Evolutionary conservation across 2,113 vertebrate species (phyloP).

Genomic region (Montifringilla adamsi): DNA sequence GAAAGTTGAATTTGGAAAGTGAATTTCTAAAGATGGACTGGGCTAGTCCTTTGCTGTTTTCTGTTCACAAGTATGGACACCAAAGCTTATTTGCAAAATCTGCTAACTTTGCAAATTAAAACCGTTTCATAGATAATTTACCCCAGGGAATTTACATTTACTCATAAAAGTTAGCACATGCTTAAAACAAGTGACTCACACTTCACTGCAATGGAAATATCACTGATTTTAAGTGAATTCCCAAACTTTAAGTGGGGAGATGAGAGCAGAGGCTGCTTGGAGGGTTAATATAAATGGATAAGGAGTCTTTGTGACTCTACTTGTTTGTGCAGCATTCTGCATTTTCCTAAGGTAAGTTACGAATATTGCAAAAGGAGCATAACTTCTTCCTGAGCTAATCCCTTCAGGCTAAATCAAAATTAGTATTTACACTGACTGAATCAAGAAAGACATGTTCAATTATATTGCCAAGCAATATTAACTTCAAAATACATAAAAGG

Average conservation of each 20-base stretch:
- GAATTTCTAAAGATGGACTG: not conserved
- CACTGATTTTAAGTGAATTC: constrained; percentile 10
- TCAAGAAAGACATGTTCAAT: constrained; percentile 52
- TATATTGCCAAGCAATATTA: constrained; percentile 52
- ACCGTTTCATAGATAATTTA: not conserved
- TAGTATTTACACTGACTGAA: constrained; percentile 34
- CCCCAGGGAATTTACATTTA: not conserved
- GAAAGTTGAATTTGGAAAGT: not conserved
- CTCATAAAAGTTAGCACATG: not conserved
- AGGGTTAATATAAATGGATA: constrained; percentile 32
- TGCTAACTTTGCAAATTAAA: not conserved
- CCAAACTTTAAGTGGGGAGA: not conserved
- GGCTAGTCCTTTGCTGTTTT: not conserved
- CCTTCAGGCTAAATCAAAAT: constrained; percentile 48
- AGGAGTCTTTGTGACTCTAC: constrained; percentile 28
- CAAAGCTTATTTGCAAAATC: not conserved
- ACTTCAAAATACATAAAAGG: constrained; percentile 43
- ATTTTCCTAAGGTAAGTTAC: constrained; percentile 28
- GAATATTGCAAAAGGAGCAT: constrained; percentile 1
- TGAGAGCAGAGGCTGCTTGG: not conserved
- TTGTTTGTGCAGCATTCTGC: constrained; percentile 46
- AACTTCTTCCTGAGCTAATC: constrained; percentile 37
- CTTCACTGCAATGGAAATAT: not conserved
- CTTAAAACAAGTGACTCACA: not conserved
- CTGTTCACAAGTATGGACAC: not conserved